Evolutionary conservation across 2,888 invertebrate genomes (phyloP), one percentile per base, ranked within the genome.

Genomic region (Leptopilina syphax): DNA sequence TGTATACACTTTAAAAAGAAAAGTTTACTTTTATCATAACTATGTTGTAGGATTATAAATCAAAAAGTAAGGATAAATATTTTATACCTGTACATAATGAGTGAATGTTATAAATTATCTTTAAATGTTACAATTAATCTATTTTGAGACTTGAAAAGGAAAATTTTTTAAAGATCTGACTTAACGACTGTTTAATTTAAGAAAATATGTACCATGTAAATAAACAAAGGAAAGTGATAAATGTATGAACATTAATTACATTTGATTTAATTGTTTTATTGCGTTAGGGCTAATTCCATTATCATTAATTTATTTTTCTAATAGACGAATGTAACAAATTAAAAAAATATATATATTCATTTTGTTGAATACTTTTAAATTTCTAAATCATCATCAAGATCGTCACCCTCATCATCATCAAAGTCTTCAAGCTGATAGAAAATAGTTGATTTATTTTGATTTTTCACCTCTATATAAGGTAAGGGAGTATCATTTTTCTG

Each of bases 371-470:
- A 50, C 50, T 47, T 47, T 92, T 92, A 95, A 87, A 96, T 94
- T 92, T 96, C 95, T 82, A 97, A 93, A 92, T 97, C 97, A 91
- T 97, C 96, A 93, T 97, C 97, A 1, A 97, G 97, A 92, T 97
- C 96, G 92, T 97, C 97, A 88, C 96, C 96, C 88, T 97, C 97
- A 93, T 96, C 95, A 90, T 97, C 97, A 91, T 97, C 97, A 1
- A 94, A 93, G 78, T 94, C 95, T 92, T 97, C 97, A 10, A 96
- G 95, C 84, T 95, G 94, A 88, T 97, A 97, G 85, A 95, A 94
- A 57, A 97, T 96, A 88, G 94, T 94, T 1, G 89, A 89, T 65
- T 85, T 86, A 8, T 80, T 80, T 66, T 83, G 57, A 79, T 84
- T 87, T 13, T 84, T 77, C 50, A 83, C 82, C 9, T 85, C 60